phyloP scores from a whole-genome alignment of 2,888 invertebrate species.

The Spodoptera exigua region DNA sequence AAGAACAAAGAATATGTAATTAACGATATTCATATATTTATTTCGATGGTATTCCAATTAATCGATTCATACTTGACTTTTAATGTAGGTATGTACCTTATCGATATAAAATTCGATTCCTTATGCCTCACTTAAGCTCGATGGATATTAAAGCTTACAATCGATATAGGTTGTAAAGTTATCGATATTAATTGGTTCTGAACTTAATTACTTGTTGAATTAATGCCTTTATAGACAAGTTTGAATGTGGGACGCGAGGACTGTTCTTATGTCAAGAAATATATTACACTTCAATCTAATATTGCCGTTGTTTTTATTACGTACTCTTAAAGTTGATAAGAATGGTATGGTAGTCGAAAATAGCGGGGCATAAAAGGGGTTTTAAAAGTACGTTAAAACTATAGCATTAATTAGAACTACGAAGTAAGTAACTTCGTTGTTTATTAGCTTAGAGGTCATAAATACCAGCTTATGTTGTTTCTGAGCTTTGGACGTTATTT shows the following conservation, averaged over 20 bases:
- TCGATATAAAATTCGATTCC: conserved; percentile 53
- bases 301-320: conserved; percentile 36
- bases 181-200: conserved; percentile 61
- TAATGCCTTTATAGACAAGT: conserved; percentile 48
- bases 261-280: conserved; percentile 19
- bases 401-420: background rate
- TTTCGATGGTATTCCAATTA: conserved; percentile 51
- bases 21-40: conserved; percentile 31
- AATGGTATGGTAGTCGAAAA: conserved; percentile 24
- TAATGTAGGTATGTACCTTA: conserved; percentile 47
- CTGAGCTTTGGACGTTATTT: too few species aligned
- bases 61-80: conserved; percentile 53
- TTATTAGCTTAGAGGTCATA: background rate
- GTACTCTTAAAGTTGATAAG: conserved; percentile 25
- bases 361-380: conserved; percentile 17
- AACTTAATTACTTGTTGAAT: conserved; percentile 61
- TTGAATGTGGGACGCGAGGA: conserved; percentile 31
- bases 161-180: conserved; percentile 59
- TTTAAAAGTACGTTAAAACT: conserved; percentile 24
- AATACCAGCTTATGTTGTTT: background rate
- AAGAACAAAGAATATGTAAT: conserved; percentile 48
- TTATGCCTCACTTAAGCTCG: conserved; percentile 34
- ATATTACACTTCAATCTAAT: conserved; percentile 2
- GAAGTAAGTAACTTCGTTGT: conserved; percentile 5
- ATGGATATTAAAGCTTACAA: conserved; percentile 50